Evolutionary conservation across 2,888 invertebrate genomes (phyloP).

Genomic region (Drosophila nr. fundita): DNA sequence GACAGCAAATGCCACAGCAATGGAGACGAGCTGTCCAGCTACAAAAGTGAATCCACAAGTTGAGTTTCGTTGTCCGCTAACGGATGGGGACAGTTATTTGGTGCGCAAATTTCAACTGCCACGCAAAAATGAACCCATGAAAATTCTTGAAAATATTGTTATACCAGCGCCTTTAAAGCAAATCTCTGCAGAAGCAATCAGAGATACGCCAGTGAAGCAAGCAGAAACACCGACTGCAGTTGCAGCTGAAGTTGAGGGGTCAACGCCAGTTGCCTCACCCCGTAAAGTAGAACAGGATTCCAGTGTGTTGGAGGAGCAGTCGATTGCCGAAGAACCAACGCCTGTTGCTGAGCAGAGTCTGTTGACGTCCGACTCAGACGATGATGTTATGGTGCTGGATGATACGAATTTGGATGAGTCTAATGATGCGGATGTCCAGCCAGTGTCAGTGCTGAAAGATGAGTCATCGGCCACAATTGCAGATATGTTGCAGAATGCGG

Average conservation of each 20-base stretch:
- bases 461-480: conserved; percentile 27
- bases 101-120: conserved; percentile 52
- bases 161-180: conserved; percentile 15
- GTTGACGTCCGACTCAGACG: conserved; percentile 59
- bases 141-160: conserved; percentile 59
- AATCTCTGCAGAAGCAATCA: background rate
- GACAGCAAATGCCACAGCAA: background rate
- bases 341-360: conserved; percentile 30
- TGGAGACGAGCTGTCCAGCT: background rate
- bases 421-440: conserved; percentile 38
- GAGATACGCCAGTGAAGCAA: background rate
- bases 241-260: background rate
- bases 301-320: background rate
- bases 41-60: background rate
- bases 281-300: background rate
- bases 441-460: conserved; percentile 7
- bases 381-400: conserved; percentile 68
- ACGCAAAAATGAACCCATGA: conserved; percentile 10
- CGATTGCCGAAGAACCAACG: background rate
- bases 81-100: conserved; percentile 23
- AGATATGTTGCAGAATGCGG: conserved; percentile 45
- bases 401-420: conserved; percentile 56
- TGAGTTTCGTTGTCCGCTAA: conserved; percentile 43
- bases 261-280: background rate
- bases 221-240: background rate